Evolutionary conservation across 2,797 vertebrate genomes (phyloP), one percentile per base, ranked within the genome.

Genomic region (Galaxias olidus): DNA sequence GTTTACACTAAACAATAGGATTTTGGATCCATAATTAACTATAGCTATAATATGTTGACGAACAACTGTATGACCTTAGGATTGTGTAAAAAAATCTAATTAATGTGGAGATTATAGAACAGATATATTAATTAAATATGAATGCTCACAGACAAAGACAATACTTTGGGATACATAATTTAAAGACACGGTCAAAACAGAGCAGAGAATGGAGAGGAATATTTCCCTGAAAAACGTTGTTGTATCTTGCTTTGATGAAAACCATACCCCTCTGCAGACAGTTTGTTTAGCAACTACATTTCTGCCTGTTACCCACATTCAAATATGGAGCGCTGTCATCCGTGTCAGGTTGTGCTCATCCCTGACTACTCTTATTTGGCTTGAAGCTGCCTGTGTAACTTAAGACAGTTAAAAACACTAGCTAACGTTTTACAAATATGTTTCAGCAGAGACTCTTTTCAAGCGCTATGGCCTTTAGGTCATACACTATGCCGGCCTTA

Each of bases 281-380:
- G 82, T 84, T 83, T 87, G 82, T 89, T 85, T 79, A 85, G 84
- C 76, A 82, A 81, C 83, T 78, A 72, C 86, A 84, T 82, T 74
- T 78, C 87, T 86, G 86, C 74, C 84, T 14, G 50, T 3, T 64
- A 67, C 83, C 84, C 83, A 81, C 68, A 18, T 69, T 87, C 83
- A 77, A 86, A 83, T 84, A 85, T 73, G 84, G 83, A 82, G 69
- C 11, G 61, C 81, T 74, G 86, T 83, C 85, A 84, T 74, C 70
- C 59, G 60, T 63, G 46, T 51, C 54, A 70, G 63, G 69, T 77
- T 73, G 68, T 53, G 67, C 77, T 85, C 84, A 77, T 80, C 82
- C 72, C 66, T 60, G 62, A 76, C 79, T 78, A 78, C 56, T 52
- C 70, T 0, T 19, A 66, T 66, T 70, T 82, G 75, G 81, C 79